Percentiles rank a stretch among this genome's conserved stretches.
Evolutionary conservation across 2,113 vertebrate species (phyloP).

Genomic region (Leucopsar rothschildi): DNA sequence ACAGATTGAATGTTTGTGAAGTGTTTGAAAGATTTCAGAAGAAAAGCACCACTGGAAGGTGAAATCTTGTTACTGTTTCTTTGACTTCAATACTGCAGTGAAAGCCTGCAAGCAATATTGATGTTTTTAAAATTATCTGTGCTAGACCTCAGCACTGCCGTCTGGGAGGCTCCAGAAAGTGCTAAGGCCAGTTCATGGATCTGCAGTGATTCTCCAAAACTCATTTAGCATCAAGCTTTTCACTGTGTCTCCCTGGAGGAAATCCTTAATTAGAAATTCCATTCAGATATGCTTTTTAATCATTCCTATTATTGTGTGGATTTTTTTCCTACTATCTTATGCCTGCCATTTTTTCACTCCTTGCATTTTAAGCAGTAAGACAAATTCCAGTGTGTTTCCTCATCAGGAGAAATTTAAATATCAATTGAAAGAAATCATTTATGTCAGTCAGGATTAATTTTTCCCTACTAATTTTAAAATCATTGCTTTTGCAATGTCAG

Average conservation of each 20-base stretch:
- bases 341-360: background rate
- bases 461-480: background rate
- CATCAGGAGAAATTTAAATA: background rate
- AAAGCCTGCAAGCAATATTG: background rate
- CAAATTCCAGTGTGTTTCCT: background rate
- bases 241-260: background rate
- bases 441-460: background rate
- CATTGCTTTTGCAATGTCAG: background rate
- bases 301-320: background rate
- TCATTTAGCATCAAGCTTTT: background rate
- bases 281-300: slow-evolving; percentile 24
- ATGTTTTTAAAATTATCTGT: background rate
- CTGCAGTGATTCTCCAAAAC: background rate
- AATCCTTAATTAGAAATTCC: slow-evolving; percentile 26
- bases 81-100: background rate
- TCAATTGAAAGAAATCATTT: background rate
- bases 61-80: background rate
- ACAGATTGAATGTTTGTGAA: background rate
- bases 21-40: background rate
- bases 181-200: background rate
- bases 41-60: background rate
- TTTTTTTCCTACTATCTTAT: background rate
- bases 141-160: rapidly evolving
- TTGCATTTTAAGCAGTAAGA: background rate
- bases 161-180: background rate